Base-by-base conservation (phyloP, 2,888 invertebrate genomes). In the Corbicula japonica region DNA sequence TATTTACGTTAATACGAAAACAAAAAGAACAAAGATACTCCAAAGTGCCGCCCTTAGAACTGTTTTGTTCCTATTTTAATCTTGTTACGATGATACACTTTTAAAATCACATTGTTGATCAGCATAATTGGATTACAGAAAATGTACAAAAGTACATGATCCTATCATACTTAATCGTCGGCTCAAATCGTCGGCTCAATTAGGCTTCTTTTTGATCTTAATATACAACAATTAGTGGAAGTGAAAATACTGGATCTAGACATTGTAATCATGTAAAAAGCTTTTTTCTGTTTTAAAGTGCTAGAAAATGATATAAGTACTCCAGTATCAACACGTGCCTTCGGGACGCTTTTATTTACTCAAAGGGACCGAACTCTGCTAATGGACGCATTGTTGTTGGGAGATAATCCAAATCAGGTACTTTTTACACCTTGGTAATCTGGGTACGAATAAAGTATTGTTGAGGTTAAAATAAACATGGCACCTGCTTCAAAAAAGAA, bases 361-460 rank as follows among this genome's bases (percentile, higher is more conserved):
- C 76, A 76, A 76, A 76, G 56, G 54, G 41, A 54, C 76, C 69
- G 69, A 76, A 62, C 54, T 52, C 54, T 56, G 26, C 63, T 63
- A 69, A 63, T 76, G 76, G 76, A 62, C 38, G 44, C 12, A 48
- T 62, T 76, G 46, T 62, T 76, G 50, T 21, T 23, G 12, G 69
- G 35, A 35, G 76, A 76, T 76, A 76, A 76, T 76, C 69, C 50
- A n/a, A 8, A 52, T 41, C 21, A 54, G 56, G 34, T 52, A 76
- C 76, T 69, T 76, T 76, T 76, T 58, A 69, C 76, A 76, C 76
- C 35, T 63, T 21, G 21, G 1, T 76, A 63, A 76, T 69, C 76
- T 58, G 60, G 38, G 35, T 38, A n/a, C 44, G 35, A 30, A 44
- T 26, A 38, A n/a, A 52, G 56, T 75, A 60, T 63, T 68, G 61